A percentile compares a stretch with the other conserved stretches of the same genome.
phyloP scores from a whole-genome alignment of 2,888 invertebrate species.

The Hybos culiciformis region DNA sequence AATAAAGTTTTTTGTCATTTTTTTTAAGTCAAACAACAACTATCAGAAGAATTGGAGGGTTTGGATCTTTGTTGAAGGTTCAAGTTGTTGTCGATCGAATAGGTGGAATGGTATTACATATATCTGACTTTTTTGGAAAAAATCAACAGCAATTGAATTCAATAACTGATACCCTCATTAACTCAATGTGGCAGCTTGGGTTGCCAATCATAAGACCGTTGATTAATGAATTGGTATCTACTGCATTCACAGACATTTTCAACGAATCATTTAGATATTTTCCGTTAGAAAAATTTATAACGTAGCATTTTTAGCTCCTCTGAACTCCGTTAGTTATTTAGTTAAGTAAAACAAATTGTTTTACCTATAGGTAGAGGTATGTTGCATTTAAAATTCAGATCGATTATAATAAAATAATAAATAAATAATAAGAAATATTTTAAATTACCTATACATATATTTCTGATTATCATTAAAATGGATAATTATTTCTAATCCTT shows the following conservation, averaged over 20 bases:
- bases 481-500: too few relatives aligned
- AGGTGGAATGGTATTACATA: conserved; percentile 62
- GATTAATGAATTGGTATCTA: conserved; percentile 70
- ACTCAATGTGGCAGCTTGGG: conserved; percentile 68
- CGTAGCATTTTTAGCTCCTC: not conserved
- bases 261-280: conserved; percentile 60
- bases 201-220: conserved; percentile 60
- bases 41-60: conserved; percentile 33
- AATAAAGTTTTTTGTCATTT: not conserved
- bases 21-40: conserved; percentile 37
- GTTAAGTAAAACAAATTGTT: too few relatives aligned
- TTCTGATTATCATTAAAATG: too few relatives aligned
- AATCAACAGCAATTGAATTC: conserved; percentile 49
- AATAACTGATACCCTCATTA: conserved; percentile 61
- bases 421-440: too few relatives aligned
- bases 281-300: conserved; percentile 52
- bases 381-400: too few relatives aligned
- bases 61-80: conserved; percentile 41
- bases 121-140: conserved; percentile 51
- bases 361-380: too few relatives aligned
- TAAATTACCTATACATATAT: too few relatives aligned
- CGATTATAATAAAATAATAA: too few relatives aligned
- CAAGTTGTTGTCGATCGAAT: conserved; percentile 60
- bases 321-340: too few relatives aligned
- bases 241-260: conserved; percentile 71